Percentiles rank a stretch among this genome's conserved stretches.
These are phyloP conservation scores for Conomelus anceps DNA, from an alignment of 2,888 invertebrate genomes.

Conservation along the genomic window DNA sequence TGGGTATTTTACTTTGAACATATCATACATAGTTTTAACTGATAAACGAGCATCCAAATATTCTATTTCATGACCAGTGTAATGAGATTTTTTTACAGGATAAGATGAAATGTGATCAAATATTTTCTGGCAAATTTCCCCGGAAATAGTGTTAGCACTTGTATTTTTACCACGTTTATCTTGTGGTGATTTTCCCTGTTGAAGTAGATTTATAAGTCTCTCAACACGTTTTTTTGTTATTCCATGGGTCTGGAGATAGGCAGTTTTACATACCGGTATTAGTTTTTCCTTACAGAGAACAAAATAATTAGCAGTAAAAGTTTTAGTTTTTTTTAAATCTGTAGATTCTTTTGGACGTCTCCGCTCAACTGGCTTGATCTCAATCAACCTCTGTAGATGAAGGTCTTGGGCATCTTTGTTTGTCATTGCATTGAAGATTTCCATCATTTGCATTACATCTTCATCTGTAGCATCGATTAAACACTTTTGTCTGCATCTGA, in stretches of 20 bases:
- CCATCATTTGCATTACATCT: not conserved
- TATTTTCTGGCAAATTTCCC: not conserved
- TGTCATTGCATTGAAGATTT: not conserved
- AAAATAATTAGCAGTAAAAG: not conserved
- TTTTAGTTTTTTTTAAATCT: not conserved
- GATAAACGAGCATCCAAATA: slow-evolving; percentile 34
- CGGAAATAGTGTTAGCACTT: not conserved
- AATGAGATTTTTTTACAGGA: slow-evolving; percentile 26
- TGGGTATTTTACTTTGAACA: slow-evolving; percentile 31
- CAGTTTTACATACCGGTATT: slow-evolving; percentile 4
- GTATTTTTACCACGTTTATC: slow-evolving; percentile 9
- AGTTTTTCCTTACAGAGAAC: not conserved
- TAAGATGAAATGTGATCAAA: not conserved
- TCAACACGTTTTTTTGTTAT: slow-evolving; percentile 1
- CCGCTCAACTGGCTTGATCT: not conserved
- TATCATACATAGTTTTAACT: slow-evolving; percentile 33
- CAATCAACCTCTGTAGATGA: not conserved
- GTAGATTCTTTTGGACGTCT: not conserved
- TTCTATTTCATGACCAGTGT: slow-evolving; percentile 19
- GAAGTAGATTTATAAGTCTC: not conserved
- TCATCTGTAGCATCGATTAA: not conserved
- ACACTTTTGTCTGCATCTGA: not conserved
- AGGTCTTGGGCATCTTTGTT: not conserved
- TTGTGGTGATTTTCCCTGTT: not conserved
- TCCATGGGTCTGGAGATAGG: not conserved